Conservation (phyloP, 1,140 invertebrate genomes). For the Drosophila suzukii region DNA sequence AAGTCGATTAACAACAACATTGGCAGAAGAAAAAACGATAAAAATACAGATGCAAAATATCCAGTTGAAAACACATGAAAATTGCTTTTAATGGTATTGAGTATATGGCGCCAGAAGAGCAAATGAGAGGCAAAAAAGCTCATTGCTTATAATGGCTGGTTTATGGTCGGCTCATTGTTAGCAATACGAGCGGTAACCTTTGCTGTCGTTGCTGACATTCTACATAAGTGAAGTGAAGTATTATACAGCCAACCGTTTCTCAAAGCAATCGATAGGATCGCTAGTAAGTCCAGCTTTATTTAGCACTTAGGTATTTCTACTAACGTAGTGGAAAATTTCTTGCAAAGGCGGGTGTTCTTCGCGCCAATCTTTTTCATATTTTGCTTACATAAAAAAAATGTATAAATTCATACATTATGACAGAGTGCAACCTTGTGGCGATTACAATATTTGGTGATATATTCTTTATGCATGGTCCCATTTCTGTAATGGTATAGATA, state of each 20-base stretch:
- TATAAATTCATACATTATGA: too few relatives aligned
- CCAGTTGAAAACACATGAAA: slow-evolving; percentile 69
- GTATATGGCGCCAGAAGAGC: slow-evolving; percentile 11
- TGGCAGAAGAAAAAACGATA: slow-evolving; percentile 55
- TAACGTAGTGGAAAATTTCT: too few relatives aligned
- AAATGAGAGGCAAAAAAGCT: slow-evolving; percentile 30
- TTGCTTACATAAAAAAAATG: too few relatives aligned
- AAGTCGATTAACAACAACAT: slow-evolving; percentile 22
- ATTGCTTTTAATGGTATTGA: slow-evolving; percentile 50
- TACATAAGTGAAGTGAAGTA: slow-evolving; percentile 4
- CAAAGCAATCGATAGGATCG: neutral
- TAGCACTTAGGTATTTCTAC: too few relatives aligned
- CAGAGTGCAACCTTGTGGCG: too few relatives aligned
- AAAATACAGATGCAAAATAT: slow-evolving; percentile 53
- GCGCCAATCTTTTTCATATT: too few relatives aligned
- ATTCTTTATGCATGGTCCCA: too few relatives aligned
- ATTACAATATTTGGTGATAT: too few relatives aligned
- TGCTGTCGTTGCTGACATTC: neutral
- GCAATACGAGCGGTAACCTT: slow-evolving; percentile 3
- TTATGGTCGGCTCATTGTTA: slow-evolving; percentile 11
- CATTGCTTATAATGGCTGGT: slow-evolving; percentile 42
- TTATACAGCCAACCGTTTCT: slow-evolving; percentile 1
- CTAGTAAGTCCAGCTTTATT: too few relatives aligned
- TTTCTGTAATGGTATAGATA: too few relatives aligned
- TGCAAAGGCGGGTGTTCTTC: too few relatives aligned